Percentiles rank a stretch among this genome's conserved stretches.
These are phyloP conservation scores for Cisticola juncidis DNA, from an alignment of 2,113 vertebrate species.

Conservation along the genomic window DNA sequence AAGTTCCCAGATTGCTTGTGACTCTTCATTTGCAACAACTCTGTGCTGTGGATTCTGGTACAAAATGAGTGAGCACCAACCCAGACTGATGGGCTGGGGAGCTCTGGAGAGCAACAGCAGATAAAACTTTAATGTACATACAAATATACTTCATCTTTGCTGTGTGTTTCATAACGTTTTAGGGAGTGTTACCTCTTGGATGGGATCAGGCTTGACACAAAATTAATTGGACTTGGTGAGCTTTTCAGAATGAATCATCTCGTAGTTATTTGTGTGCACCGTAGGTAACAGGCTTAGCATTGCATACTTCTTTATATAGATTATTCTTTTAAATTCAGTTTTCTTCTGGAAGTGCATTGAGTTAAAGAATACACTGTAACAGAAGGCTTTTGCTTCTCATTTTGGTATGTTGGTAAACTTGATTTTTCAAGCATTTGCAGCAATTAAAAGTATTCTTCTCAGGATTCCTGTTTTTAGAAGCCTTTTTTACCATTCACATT, in stretches of 20 bases:
- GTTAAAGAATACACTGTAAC: background rate
- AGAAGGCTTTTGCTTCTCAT: background rate
- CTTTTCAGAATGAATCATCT: background rate
- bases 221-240: background rate
- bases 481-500: background rate
- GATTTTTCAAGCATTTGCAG: background rate
- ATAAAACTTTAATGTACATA: background rate
- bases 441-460: background rate
- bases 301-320: background rate
- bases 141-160: background rate
- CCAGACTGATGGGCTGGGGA: background rate
- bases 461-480: background rate
- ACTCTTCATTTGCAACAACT: background rate
- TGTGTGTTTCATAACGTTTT: background rate
- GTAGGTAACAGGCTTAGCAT: background rate
- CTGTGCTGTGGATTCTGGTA: background rate
- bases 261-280: background rate
- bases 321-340: background rate
- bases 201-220: background rate
- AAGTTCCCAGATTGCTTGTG: background rate
- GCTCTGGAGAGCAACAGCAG: background rate
- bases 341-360: background rate
- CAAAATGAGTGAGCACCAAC: background rate
- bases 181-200: background rate
- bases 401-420: background rate